Conservation (phyloP, 53 echinoderm and acorn worm species). For the Holothuria leucospilota region DNA sequence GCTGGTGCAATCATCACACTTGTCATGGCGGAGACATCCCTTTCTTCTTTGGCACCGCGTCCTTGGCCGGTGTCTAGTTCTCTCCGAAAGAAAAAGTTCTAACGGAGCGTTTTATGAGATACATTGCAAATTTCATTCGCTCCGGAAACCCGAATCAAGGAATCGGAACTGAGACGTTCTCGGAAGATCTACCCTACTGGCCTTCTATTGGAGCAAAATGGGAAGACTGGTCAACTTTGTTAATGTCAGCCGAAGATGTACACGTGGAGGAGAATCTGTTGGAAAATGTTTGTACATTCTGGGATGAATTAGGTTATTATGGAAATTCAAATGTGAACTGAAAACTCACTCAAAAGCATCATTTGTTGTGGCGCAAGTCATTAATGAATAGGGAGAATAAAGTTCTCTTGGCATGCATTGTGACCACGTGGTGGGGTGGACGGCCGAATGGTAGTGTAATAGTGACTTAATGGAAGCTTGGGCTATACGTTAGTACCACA, state of each 20-base stretch:
- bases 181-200: neutral
- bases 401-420: too few relatives aligned
- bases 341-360: too few relatives aligned
- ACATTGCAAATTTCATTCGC: slow-evolving; percentile 33
- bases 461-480: too few relatives aligned
- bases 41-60: neutral
- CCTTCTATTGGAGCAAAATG: neutral
- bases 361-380: too few relatives aligned
- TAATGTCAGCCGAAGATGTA: slow-evolving; percentile 2
- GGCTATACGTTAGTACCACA: too few relatives aligned
- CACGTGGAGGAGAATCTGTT: neutral
- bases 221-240: neutral
- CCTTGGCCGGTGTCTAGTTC: neutral
- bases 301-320: slow-evolving; percentile 35
- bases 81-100: neutral
- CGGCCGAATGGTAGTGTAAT: too few relatives aligned
- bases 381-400: too few relatives aligned
- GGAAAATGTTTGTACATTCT: slow-evolving; percentile 6
- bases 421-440: too few relatives aligned
- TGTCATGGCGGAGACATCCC: slow-evolving; percentile 3
- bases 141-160: slow-evolving; percentile 37
- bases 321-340: slow-evolving; percentile 3
- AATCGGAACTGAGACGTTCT: neutral
- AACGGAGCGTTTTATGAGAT: slow-evolving; percentile 1
- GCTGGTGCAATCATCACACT: slow-evolving; percentile 16